phyloP scores from a whole-genome alignment of 2,797 vertebrate species.

The Xiphophorus birchmanni region DNA sequence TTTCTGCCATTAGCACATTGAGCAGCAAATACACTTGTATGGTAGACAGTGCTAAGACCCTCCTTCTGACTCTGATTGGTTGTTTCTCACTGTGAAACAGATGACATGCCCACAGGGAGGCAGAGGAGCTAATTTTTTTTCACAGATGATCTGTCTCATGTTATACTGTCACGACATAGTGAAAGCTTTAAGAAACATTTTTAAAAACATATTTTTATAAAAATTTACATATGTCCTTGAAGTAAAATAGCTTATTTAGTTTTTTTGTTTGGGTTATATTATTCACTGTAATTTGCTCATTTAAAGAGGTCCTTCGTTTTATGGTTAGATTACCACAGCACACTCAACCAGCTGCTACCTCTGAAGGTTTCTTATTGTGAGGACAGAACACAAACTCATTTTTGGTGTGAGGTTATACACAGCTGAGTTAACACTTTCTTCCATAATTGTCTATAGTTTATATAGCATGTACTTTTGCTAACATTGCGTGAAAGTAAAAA shows the following conservation, averaged over 20 bases:
- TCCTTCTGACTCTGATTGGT: too few species aligned
- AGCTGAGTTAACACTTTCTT: background rate
- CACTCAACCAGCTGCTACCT: constrained; percentile 55
- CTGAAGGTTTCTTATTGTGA: constrained; percentile 26
- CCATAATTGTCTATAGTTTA: background rate
- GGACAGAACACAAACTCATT: constrained; percentile 14
- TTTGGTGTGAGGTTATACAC: background rate
- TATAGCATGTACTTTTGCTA: constrained; percentile 7
- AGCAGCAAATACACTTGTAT: too few species aligned
- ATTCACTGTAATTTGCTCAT: constrained; percentile 49
- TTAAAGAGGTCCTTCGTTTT: constrained; percentile 49
- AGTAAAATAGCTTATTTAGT: constrained; percentile 50
- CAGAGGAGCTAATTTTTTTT: too few species aligned
- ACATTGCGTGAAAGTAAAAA: background rate
- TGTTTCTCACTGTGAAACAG: too few species aligned
- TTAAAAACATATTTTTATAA: background rate
- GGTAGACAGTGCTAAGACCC: too few species aligned
- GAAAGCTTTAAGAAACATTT: too few species aligned
- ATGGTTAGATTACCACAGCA: constrained; percentile 49
- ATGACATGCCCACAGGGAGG: too few species aligned
- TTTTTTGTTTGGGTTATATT: constrained; percentile 57
- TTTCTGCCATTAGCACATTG: too few species aligned
- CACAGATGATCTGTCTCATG: too few species aligned
- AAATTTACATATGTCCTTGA: constrained; percentile 44
- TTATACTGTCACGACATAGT: too few species aligned